Evolutionary conservation across 2,888 invertebrate genomes (phyloP), one percentile per base, ranked within the genome.

Genomic region (Perdita meconis): DNA sequence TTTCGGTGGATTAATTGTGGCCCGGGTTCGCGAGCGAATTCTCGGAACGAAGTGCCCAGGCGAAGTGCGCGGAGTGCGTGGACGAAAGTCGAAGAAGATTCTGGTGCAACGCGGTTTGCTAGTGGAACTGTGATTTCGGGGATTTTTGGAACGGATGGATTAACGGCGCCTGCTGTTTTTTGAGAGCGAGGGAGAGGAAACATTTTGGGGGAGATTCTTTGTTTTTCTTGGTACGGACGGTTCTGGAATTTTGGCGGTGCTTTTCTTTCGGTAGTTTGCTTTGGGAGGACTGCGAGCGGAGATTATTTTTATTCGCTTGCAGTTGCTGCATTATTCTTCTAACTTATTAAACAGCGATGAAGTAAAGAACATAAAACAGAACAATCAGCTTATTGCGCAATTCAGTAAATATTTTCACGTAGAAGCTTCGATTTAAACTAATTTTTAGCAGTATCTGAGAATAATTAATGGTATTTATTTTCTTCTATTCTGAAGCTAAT

Each of bases 1-100:
- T 76, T 53, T 30, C 69, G n/a, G 50, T 36, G 59, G 59, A 65
- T 76, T 77, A 77, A 77, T 77, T 42, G 78, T 60, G 69, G 55
- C 64, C 12, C 57, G 50, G 47, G 38, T 53, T 50, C 26, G 51
- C 26, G 24, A 64, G 53, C 38, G 59, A 65, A 78, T 78, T 78
- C 78, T 78, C 44, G 26, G 60, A 61, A 78, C 65, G 0, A 38
- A 70, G 69, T 66, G 78, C 30, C n/a, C 56, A 47, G 34, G 60
- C 44, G 34, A 40, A 26, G 50, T 63, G 59, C 24, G 56, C 34
- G 71, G n/a, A 44, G 61, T 67, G 56, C 42, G 61, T 66, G 73
- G 30, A 61, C 38, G 53, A 53, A 55, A 63, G 42, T 63, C 44
- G 24, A 8, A 56, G 56, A 22, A 36, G 26, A 13, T 16, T 44